phyloP scores from a whole-genome alignment of 2,797 vertebrate species.

The Thunnus albacares region DNA sequence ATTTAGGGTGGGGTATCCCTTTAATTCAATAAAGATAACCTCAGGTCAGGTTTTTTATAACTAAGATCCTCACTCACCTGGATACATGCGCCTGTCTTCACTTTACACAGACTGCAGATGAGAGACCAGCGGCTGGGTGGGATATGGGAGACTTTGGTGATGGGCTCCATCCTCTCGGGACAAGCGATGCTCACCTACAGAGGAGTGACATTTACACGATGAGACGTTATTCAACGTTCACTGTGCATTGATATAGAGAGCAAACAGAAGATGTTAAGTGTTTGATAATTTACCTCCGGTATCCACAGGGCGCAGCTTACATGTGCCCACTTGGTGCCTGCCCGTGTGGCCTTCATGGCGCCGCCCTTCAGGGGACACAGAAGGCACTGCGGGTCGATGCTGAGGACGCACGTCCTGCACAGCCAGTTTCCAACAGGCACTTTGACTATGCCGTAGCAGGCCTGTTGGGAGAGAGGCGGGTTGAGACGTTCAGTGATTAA shows the following conservation, averaged over 20 bases:
- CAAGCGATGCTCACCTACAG: slow-evolving; percentile 97
- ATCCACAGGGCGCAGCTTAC: slow-evolving; percentile 99
- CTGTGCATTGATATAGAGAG: neutral
- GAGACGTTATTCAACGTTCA: too few relatives aligned
- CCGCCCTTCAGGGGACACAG: slow-evolving; percentile 97
- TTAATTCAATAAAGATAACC: neutral
- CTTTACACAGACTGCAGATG: slow-evolving; percentile 97
- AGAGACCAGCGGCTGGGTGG: slow-evolving; percentile 98
- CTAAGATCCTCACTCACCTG: slow-evolving; percentile 86
- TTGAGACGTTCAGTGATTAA: neutral
- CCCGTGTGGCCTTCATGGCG: slow-evolving; percentile 97
- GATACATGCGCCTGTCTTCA: slow-evolving; percentile 98
- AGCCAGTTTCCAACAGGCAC: slow-evolving; percentile 98
- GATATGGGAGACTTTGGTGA: slow-evolving; percentile 98
- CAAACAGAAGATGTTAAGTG: neutral
- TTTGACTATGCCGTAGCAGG: slow-evolving; percentile 98
- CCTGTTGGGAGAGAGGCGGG: slow-evolving; percentile 79
- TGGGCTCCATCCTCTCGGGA: slow-evolving; percentile 98
- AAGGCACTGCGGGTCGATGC: slow-evolving; percentile 95
- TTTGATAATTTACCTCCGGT: slow-evolving; percentile 90
- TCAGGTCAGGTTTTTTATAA: too few relatives aligned
- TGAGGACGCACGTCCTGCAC: slow-evolving; percentile 95
- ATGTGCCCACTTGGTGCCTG: slow-evolving; percentile 97
- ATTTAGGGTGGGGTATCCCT: neutral
- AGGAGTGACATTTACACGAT: neutral